phyloP scores from a whole-genome alignment of 2,888 invertebrate species.

The Oscheius sp. region DNA sequence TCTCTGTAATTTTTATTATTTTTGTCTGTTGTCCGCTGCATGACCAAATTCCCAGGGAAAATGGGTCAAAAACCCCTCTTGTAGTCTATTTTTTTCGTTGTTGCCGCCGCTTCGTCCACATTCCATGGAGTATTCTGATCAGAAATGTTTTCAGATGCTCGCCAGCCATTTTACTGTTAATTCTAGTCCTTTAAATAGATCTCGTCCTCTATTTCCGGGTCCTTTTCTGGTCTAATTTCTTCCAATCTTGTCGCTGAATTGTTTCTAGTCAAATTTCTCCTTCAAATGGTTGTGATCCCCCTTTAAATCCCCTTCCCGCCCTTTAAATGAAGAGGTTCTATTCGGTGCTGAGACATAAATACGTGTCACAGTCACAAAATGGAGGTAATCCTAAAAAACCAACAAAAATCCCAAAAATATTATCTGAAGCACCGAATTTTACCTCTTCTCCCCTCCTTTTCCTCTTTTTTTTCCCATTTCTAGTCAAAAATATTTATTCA shows the following conservation, averaged over 20 bases:
- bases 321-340: not conserved
- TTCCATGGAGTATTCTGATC: constrained; percentile 3
- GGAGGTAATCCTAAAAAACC: not conserved
- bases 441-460: not conserved
- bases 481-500: too few species aligned
- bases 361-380: not conserved
- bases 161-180: not conserved
- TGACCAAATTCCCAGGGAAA: too few species aligned
- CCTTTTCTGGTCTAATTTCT: not conserved
- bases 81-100: not conserved
- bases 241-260: constrained; percentile 6
- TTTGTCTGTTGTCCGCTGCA: constrained; percentile 16
- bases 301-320: not conserved
- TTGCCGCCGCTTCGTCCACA: constrained; percentile 11
- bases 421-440: not conserved
- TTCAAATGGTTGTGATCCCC: constrained; percentile 1
- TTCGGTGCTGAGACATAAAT: too few species aligned
- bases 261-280: not conserved
- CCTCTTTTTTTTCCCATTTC: not conserved
- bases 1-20: not conserved
- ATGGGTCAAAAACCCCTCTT: too few species aligned
- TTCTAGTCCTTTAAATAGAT: not conserved
- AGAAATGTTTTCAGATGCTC: constrained; percentile 1
- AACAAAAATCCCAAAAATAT: not conserved
- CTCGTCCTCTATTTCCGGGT: not conserved